Evolutionary conservation across 1,140 invertebrate species (phyloP).

Genomic region (Tetragonula clypearis): DNA sequence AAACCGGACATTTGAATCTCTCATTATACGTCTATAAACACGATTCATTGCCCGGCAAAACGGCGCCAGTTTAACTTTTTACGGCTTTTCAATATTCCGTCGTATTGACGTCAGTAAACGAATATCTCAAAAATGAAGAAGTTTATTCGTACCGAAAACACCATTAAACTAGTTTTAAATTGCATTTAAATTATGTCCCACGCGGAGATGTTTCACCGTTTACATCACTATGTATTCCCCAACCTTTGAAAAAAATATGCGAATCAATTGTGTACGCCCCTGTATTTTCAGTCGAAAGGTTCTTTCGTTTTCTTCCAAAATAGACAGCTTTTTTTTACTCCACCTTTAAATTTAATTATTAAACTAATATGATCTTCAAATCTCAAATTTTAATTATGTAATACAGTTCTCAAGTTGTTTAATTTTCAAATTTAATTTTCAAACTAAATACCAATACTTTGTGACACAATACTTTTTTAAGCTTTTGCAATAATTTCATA

Average conservation of each 20-base stretch:
- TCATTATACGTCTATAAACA: constrained; percentile 36
- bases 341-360: background rate
- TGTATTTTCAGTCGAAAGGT: background rate
- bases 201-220: constrained; percentile 33
- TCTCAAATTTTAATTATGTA: too few species aligned
- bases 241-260: constrained; percentile 3
- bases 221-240: background rate
- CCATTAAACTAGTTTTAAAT: constrained; percentile 63
- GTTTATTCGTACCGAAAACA: constrained; percentile 65
- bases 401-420: too few species aligned
- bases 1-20: constrained; percentile 38
- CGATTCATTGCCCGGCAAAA: constrained; percentile 48
- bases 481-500: background rate
- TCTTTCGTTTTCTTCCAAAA: background rate
- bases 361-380: background rate
- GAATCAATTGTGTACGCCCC: constrained; percentile 18
- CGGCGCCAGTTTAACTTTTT: constrained; percentile 70
- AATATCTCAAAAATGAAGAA: constrained; percentile 55
- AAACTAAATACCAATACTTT: background rate
- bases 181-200: constrained; percentile 41
- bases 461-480: background rate
- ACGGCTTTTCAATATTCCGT: constrained; percentile 48
- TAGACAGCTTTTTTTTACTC: background rate
- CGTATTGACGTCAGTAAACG: constrained; percentile 52
- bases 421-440: background rate